Evolutionary conservation across 1,140 invertebrate genomes (phyloP).

Genomic region (Cepaea nemoralis): DNA sequence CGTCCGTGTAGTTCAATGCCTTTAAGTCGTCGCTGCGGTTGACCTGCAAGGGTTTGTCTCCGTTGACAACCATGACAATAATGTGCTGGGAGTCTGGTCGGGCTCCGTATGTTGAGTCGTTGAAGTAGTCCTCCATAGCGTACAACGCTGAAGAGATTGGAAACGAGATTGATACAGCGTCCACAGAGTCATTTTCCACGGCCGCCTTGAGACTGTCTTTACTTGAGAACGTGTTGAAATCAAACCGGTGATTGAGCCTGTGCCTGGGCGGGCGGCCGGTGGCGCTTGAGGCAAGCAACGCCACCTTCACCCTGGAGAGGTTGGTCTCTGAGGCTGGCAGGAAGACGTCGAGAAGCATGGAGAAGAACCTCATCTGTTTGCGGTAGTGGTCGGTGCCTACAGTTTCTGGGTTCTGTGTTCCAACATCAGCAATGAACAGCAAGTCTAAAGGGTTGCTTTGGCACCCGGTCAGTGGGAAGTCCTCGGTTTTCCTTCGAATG

Average conservation of each 20-base stretch:
- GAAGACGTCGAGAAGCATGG: neutral
- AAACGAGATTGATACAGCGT: neutral
- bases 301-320: neutral
- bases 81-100: neutral
- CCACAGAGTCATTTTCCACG: neutral
- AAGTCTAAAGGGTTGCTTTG: neutral
- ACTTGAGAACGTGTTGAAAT: neutral
- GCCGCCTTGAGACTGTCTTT: neutral
- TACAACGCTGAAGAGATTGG: neutral
- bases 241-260: neutral
- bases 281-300: neutral
- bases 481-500: conserved; percentile 8
- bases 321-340: neutral
- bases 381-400: neutral
- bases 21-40: neutral
- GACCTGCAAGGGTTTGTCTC: neutral
- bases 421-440: conserved; percentile 19
- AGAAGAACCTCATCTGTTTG: neutral
- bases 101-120: neutral
- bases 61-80: neutral
- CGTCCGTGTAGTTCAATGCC: neutral
- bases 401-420: neutral
- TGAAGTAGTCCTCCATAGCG: neutral
- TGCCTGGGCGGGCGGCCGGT: neutral
- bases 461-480: conserved; percentile 26